Percentiles rank a stretch among this genome's conserved stretches.
These are phyloP conservation scores for Motacilla alba DNA, from an alignment of 2,113 vertebrate genomes.

Conservation along the genomic window DNA sequence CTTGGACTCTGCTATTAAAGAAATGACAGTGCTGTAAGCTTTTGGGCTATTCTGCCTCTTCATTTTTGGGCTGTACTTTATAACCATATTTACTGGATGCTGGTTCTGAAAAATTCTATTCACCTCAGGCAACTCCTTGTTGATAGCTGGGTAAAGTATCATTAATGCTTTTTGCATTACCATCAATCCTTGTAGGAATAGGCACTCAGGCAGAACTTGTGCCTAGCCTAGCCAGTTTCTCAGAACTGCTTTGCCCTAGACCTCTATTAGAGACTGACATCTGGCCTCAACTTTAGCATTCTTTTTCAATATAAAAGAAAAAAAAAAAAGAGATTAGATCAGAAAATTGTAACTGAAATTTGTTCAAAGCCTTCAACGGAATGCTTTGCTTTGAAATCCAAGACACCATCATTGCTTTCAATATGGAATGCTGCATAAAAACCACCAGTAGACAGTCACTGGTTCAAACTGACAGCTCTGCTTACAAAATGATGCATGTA, in stretches of 20 bases:
- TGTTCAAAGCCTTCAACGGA: not conserved
- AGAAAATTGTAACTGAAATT: not conserved
- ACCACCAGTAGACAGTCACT: not conserved
- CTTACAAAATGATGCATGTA: not conserved
- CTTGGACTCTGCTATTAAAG: conserved; percentile 17
- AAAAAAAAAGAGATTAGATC: not conserved
- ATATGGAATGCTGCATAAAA: not conserved
- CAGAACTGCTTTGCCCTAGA: not conserved
- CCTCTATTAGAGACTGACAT: not conserved
- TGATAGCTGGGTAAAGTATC: conserved; percentile 51
- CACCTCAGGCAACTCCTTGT: conserved; percentile 50
- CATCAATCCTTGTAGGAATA: conserved; percentile 43
- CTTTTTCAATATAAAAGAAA: not conserved
- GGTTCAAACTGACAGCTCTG: not conserved
- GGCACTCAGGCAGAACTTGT: conserved; percentile 17
- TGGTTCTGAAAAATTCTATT: conserved; percentile 44
- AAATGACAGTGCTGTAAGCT: conserved; percentile 33
- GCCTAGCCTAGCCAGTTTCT: not conserved
- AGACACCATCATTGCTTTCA: not conserved
- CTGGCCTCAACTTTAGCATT: not conserved
- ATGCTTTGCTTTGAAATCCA: not conserved
- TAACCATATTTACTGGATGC: conserved; percentile 44
- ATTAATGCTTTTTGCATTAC: conserved; percentile 51
- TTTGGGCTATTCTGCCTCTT: conserved; percentile 11
- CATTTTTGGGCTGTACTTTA: conserved; percentile 40